Base-by-base conservation (phyloP, 2,113 vertebrate genomes). In the Synodontis membranacea region DNA sequence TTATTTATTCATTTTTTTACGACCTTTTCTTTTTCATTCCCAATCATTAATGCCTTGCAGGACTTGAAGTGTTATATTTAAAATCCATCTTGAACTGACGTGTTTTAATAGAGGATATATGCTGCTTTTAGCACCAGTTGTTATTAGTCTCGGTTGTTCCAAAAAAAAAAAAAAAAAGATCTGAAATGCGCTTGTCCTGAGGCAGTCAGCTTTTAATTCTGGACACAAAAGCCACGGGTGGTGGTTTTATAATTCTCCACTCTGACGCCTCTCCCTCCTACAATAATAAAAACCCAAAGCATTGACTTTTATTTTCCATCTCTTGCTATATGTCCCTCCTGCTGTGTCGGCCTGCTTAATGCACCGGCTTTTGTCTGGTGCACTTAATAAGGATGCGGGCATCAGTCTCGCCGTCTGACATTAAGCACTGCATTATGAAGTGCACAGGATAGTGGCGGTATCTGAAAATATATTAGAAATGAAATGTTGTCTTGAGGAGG, bases 301-400 rank as follows among this genome's bases (percentile, higher is more conserved):
- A 90, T 93, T 93, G 91, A 93, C 92, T 92, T 91, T 92, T 90
- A 90, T 92, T 93, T 93, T 91, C 90, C 90, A 86, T 89, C 64
- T 39, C 83, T 88, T 75, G 88, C 89, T 87, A 89, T 91, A 86
- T 80, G 85, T 87, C 88, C 85, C 87, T 86, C 86, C 87, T 83
- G 68, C 83, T 66, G 84, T 2, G 37, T 54, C 39, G 44, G 44
- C 15, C 15, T 17, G 78, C 54, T 58, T 82, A 85, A 80, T 72
- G 68, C 68, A 44, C 80, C 85, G 12, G 86, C 68, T 80, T 80
- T 48, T 70, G 37, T 80, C 80, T 66, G 34, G 37, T 12, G 68
- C 78, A 31, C 52, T 70, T 76, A 85, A 84, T 79, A 86, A 80
- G 64, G 56, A 82, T 50, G 74, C 60, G 39, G 58, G 37, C 64